These are phyloP conservation scores for Fringilla coelebs DNA, from an alignment of 2,797 vertebrate species.

Conservation along the genomic window DNA sequence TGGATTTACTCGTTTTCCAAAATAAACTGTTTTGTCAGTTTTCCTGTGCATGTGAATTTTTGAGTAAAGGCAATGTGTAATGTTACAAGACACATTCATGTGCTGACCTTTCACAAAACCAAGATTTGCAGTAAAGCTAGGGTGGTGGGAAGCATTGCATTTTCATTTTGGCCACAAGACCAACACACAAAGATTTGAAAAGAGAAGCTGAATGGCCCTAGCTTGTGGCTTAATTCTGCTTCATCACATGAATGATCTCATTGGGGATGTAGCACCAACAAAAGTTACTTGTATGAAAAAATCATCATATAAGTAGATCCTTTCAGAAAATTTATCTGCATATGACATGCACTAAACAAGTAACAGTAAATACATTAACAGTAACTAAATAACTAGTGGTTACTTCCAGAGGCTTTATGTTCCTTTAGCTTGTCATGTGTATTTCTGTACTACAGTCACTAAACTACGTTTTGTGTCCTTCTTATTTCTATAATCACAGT, in stretches of 20 bases:
- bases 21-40: slow-evolving; percentile 63
- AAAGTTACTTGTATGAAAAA: background rate
- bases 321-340: background rate
- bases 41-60: slow-evolving; percentile 20
- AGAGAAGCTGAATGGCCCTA: background rate
- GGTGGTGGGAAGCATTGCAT: background rate
- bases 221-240: background rate
- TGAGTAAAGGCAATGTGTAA: slow-evolving; percentile 12
- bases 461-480: background rate
- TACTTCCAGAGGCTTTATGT: background rate
- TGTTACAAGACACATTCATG: background rate
- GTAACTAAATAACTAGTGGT: background rate
- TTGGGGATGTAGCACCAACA: rapidly evolving
- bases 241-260: background rate
- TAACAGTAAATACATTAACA: background rate
- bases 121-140: background rate
- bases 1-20: slow-evolving; percentile 61
- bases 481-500: background rate
- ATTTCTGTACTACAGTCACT: background rate
- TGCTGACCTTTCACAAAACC: slow-evolving; percentile 5
- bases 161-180: background rate
- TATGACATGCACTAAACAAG: background rate
- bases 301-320: background rate
- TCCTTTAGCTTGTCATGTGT: background rate
- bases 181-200: background rate